Conservation (phyloP, 2,888 invertebrate species). For the Drosophila eohydei region DNA sequence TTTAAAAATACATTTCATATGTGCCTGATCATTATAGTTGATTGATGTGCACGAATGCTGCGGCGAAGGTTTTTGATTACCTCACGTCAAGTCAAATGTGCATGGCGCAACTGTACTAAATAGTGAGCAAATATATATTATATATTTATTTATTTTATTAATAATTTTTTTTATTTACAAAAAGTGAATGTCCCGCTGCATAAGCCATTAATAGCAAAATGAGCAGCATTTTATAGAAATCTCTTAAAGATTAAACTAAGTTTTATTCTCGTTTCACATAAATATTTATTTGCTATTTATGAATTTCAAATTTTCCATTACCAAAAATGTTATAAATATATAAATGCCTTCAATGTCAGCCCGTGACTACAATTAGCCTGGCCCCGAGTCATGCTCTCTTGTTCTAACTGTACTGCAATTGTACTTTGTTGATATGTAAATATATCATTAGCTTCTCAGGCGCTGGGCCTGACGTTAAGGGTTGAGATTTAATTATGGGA, state of each 20-base stretch:
- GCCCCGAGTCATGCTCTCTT: not conserved
- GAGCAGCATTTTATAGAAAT: no score
- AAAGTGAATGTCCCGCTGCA: no score
- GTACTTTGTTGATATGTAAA: slow-evolving; percentile 34
- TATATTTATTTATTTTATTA: not conserved
- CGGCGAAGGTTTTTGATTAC: slow-evolving; percentile 46
- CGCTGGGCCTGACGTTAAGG: slow-evolving; percentile 41
- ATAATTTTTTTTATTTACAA: no score
- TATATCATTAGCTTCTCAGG: slow-evolving; percentile 44
- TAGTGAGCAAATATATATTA: not conserved
- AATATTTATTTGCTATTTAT: no score
- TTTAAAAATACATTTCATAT: slow-evolving; percentile 61
- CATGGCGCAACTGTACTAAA: slow-evolving; percentile 56
- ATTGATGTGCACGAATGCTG: slow-evolving; percentile 60
- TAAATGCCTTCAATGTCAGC: not conserved
- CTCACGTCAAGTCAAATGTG: slow-evolving; percentile 2
- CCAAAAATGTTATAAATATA: not conserved
- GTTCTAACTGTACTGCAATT: slow-evolving; percentile 34
- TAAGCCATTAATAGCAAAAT: no score
- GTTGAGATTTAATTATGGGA: slow-evolving; percentile 82
- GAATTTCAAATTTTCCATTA: no score
- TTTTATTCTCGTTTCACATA: no score
- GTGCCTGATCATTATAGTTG: slow-evolving; percentile 74
- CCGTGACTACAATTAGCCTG: not conserved
- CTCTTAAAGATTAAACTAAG: no score